Evolutionary conservation across 2,113 vertebrate genomes (phyloP), one percentile per base, ranked within the genome.

Genomic region (Corythoichthys intestinalis): DNA sequence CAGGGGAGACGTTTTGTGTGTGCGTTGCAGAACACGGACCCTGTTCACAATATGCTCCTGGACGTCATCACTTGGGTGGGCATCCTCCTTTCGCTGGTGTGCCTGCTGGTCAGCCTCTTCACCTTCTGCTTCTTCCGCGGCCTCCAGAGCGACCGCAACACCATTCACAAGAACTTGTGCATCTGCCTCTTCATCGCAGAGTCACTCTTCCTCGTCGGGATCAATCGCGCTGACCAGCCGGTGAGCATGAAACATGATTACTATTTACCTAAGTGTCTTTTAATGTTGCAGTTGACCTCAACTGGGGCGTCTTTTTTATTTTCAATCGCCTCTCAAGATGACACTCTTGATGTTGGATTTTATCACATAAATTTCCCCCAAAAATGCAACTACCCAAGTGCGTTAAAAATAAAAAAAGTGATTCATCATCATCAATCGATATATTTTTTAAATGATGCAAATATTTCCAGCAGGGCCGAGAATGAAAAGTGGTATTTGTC

Each of bases 61-160:
- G 96, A 98, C 73, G 95, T 98, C 73, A 98, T 99, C 69, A 99
- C 97, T 0, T 99, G 97, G 97, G 96, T 99, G 63, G 97, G 97
- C 76, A 99, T 99, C 90, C 91, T 99, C 66, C 93, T 99, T n/a
- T 98, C 97, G 0, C 94, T 99, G 71, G 95, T 98, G 76, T 99
- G 97, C 86, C 94, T 99, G 78, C 92, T 98, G 89, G 95, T 99
- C 87, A 98, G 96, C 93, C 95, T 99, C 93, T 98, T 99, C 92
- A 98, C 97, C 72, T 99, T 99, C 91, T 98, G 97, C 92, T 98
- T 98, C 90, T 98, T 99, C 91, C 95, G 95, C 0, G 97, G 96
- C 28, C 95, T 99, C 61, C 97, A 98, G 90, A 98, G 96, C 0
- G 97, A 99, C 71, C 94, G 97, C 17, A 99, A 99, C 90, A 99